Evolutionary conservation across 1,140 invertebrate species (phyloP), one percentile per base, ranked within the genome.

Genomic region (Drosophila cardini): DNA sequence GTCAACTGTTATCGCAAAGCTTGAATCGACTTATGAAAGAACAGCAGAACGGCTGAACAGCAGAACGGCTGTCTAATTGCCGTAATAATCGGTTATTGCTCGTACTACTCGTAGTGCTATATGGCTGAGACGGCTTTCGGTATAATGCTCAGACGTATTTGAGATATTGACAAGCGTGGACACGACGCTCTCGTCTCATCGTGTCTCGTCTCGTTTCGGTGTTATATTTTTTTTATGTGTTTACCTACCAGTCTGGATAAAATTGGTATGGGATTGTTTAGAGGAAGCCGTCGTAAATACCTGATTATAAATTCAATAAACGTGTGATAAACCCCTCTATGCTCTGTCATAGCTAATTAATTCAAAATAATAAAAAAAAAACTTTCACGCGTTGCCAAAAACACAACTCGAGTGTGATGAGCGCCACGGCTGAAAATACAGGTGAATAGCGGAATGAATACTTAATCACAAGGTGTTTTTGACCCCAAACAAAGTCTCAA

Each of bases 71-170:
- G 48, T 55, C 63, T 65, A 46, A 56, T 46, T 46, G 40, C 52
- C 55, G 16, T 18, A 16, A 65, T 65, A 55, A 46, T 45, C 52
- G 63, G 38, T 45, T 65, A 65, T 64, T 32, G 62, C 38, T 26
- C 15, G 48, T 21, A 62, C 16, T 62, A 61, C 26, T 16, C 57
- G 42, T 38, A 38, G 60, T 13, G 30, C n/a, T 62, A 62, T 62
- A 62, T 62, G 45, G 45, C 13, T 9, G 71, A 5, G 18, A 45
- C 15, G 75, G 80, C 81, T 73, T 76, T 67, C 61, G 46, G 55
- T 38, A 43, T 34, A 46, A 64, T 34, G 52, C 53, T 72, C 83
- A 86, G 75, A 87, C 71, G 76, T 78, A 82, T 79, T 86, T 79
- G 1, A 76, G 76, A 46, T 67, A 78, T 87, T 70, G 78, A 64